phyloP scores from a whole-genome alignment of 2,888 invertebrate genomes.

The Drosophila prolongata region DNA sequence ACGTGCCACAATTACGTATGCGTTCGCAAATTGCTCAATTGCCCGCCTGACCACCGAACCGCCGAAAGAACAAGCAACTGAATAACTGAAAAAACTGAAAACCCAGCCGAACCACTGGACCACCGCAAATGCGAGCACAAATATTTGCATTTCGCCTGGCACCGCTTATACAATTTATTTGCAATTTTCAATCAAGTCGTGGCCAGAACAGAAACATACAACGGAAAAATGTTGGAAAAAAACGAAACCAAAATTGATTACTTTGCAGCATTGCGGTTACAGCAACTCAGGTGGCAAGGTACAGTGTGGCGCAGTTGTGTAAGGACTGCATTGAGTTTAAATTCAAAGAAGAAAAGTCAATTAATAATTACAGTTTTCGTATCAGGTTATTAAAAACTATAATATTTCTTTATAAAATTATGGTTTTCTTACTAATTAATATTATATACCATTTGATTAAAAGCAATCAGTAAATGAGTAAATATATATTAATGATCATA shows the following conservation, averaged over 20 bases:
- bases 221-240: constrained; percentile 23
- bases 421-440: too few species aligned
- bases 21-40: constrained; percentile 74
- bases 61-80: background rate
- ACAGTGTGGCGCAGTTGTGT: constrained; percentile 3
- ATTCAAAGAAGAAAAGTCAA: too few species aligned
- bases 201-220: constrained; percentile 53
- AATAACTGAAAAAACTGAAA: background rate
- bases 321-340: background rate
- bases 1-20: constrained; percentile 77
- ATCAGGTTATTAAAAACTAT: too few species aligned
- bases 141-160: constrained; percentile 70
- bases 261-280: constrained; percentile 38
- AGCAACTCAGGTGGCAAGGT: background rate
- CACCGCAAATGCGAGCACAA: constrained; percentile 49
- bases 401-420: too few species aligned
- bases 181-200: constrained; percentile 79
- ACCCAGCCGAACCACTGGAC: constrained; percentile 37
- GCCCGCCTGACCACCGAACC: constrained; percentile 29
- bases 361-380: too few species aligned
- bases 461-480: too few species aligned
- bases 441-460: too few species aligned
- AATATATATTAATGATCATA: too few species aligned
- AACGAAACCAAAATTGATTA: constrained; percentile 42
- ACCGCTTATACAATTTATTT: constrained; percentile 79